Conservation (phyloP, 2,888 invertebrate species). For the Alsophila aescularia region DNA sequence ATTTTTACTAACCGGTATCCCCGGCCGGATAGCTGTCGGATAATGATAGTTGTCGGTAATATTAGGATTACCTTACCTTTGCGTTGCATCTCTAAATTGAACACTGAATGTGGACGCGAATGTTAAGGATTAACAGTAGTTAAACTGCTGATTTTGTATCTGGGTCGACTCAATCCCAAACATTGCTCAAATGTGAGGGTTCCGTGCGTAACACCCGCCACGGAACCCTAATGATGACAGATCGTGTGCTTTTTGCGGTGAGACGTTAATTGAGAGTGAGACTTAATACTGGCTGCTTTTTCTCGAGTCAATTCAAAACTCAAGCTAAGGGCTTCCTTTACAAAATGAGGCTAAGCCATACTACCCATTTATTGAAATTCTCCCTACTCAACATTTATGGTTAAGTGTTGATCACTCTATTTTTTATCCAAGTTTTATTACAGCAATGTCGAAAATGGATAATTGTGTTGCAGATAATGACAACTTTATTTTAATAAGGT, state of each 20-base stretch:
- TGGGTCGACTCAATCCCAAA: conserved; percentile 43
- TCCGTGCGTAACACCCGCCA: conserved; percentile 24
- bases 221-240: conserved; percentile 33
- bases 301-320: conserved; percentile 14
- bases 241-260: conserved; percentile 51
- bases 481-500: not conserved
- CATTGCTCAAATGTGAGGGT: conserved; percentile 46
- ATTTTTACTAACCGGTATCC: no score
- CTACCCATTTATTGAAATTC: conserved; percentile 13
- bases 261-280: conserved; percentile 17
- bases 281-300: conserved; percentile 22
- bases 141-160: conserved; percentile 41
- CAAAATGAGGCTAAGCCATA: conserved; percentile 29
- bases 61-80: no score
- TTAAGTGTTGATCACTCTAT: conserved; percentile 23
- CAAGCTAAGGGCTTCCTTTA: conserved; percentile 11
- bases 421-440: not conserved
- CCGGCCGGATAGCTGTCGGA: no score
- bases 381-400: not conserved
- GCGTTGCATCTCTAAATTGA: no score
- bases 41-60: no score
- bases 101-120: conserved; percentile 13
- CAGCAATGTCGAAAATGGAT: not conserved
- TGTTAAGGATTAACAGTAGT: conserved; percentile 40
- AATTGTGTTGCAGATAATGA: not conserved